phyloP scores from a whole-genome alignment of 2,113 vertebrate species.

The Barbus barbus region DNA sequence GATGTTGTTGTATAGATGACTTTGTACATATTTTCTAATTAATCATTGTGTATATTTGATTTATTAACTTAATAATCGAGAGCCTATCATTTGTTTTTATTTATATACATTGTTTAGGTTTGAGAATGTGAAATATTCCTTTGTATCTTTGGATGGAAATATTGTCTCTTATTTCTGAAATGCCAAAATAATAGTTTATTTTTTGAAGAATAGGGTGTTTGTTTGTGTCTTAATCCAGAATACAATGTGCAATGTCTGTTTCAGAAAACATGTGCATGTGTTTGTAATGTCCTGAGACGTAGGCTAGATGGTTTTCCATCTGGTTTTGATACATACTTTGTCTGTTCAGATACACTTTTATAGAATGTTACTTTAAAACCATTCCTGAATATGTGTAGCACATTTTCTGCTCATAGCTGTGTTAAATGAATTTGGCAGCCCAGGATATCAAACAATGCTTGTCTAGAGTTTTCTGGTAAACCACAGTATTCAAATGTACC shows the following conservation, averaged over 20 bases:
- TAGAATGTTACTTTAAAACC: constrained; percentile 8
- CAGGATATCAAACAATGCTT: constrained; percentile 12
- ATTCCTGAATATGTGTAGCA: constrained; percentile 12
- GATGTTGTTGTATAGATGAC: constrained; percentile 81
- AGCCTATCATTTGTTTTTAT: constrained; percentile 91
- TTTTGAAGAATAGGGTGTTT: constrained; percentile 77
- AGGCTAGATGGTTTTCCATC: constrained; percentile 12
- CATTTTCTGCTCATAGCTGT: background rate
- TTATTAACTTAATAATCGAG: constrained; percentile 97
- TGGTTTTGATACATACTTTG: background rate
- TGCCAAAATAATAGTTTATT: constrained; percentile 87
- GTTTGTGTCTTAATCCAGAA: constrained; percentile 64
- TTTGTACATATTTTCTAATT: constrained; percentile 86
- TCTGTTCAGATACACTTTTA: background rate
- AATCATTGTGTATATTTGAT: constrained; percentile 98
- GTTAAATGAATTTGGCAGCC: constrained; percentile 1
- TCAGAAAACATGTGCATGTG: constrained; percentile 33
- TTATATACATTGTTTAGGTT: constrained; percentile 89
- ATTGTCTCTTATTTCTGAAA: constrained; percentile 83
- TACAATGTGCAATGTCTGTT: constrained; percentile 48
- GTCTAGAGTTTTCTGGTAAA: constrained; percentile 10
- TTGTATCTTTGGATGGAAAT: constrained; percentile 75
- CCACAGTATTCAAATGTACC: constrained; percentile 11
- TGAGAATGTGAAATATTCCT: constrained; percentile 86
- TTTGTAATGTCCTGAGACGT: constrained; percentile 30